These are phyloP conservation scores for Lordiphosa andalusiaca DNA, from an alignment of 2,888 invertebrate species.

Conservation along the genomic window DNA sequence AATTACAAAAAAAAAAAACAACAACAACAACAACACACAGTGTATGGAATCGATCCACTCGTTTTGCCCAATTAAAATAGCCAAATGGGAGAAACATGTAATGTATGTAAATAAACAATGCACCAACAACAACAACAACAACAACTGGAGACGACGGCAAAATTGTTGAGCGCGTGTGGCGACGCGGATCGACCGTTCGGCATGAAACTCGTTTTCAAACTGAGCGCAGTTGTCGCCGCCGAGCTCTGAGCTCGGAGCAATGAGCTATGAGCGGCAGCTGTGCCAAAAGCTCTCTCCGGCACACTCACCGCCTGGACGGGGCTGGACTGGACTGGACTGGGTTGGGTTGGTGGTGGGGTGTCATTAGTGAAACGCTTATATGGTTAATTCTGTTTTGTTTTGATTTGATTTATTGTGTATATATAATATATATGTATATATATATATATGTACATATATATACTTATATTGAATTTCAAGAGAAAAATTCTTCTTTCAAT, in stretches of 20 bases:
- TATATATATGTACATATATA: constrained; percentile 22
- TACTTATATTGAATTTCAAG: constrained; percentile 55
- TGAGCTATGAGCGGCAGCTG: constrained; percentile 30
- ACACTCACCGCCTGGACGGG: constrained; percentile 22
- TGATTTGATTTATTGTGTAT: constrained; percentile 49
- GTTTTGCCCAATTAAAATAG: constrained; percentile 59
- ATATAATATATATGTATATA: constrained; percentile 29
- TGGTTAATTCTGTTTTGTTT: constrained; percentile 6
- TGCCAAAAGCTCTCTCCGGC: constrained; percentile 15
- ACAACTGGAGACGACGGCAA: constrained; percentile 4
- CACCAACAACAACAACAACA: constrained; percentile 16
- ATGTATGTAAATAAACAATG: constrained; percentile 62
- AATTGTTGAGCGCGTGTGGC: constrained; percentile 42
- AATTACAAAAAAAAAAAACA: constrained; percentile 18
- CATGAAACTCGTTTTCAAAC: constrained; percentile 76
- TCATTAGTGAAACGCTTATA: constrained; percentile 3
- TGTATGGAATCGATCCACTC: constrained; percentile 32
- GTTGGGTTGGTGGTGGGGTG: not conserved
- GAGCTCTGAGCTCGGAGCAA: constrained; percentile 20
- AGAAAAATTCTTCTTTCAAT: constrained; percentile 55
- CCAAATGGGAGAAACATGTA: constrained; percentile 43
- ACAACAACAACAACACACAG: constrained; percentile 39
- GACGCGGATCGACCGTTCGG: constrained; percentile 61
- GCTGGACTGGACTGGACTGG: not conserved
- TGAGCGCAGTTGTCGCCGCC: constrained; percentile 47